Percentiles rank a stretch among this genome's conserved stretches.
These are phyloP conservation scores for Ylistrum balloti DNA, from an alignment of 1,140 invertebrate species.

Conservation along the genomic window DNA sequence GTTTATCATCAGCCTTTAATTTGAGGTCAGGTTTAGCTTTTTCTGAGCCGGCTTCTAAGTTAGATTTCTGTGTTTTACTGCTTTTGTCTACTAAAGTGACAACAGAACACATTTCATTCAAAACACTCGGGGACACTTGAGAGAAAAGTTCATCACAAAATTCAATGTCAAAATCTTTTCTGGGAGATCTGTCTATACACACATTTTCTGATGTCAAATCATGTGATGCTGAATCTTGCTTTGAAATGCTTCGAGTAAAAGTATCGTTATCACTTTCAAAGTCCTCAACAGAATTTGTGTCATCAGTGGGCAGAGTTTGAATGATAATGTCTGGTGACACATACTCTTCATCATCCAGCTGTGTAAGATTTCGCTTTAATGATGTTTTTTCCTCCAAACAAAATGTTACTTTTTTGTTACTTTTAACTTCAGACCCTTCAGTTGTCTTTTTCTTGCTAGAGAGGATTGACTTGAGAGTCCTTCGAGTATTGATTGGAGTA, in stretches of 20 bases:
- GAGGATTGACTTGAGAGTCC: slow-evolving; percentile 58
- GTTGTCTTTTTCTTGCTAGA: slow-evolving; percentile 48
- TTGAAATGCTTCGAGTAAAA: not conserved
- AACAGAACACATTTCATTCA: slow-evolving; percentile 66
- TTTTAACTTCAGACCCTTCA: not conserved
- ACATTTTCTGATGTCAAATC: not conserved
- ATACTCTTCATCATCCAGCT: not conserved
- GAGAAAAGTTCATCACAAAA: slow-evolving; percentile 59
- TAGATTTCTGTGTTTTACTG: not conserved
- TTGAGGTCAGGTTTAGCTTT: not conserved
- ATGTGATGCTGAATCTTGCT: not conserved
- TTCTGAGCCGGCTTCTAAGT: not conserved
- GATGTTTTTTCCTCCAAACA: slow-evolving; percentile 41
- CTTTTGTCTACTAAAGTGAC: slow-evolving; percentile 33
- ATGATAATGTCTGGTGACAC: not conserved
- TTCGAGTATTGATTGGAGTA: slow-evolving; percentile 52
- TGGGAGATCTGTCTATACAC: not conserved
- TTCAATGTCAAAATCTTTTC: not conserved
- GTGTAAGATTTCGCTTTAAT: slow-evolving; percentile 43
- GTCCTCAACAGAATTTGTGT: not conserved
- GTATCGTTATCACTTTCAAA: not conserved
- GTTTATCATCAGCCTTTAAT: not conserved
- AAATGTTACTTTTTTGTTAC: slow-evolving; percentile 59
- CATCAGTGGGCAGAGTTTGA: not conserved
- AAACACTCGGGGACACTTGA: slow-evolving; percentile 63